Conservation (phyloP, 2,797 vertebrate genomes). For the Anguilla megastoma region DNA sequence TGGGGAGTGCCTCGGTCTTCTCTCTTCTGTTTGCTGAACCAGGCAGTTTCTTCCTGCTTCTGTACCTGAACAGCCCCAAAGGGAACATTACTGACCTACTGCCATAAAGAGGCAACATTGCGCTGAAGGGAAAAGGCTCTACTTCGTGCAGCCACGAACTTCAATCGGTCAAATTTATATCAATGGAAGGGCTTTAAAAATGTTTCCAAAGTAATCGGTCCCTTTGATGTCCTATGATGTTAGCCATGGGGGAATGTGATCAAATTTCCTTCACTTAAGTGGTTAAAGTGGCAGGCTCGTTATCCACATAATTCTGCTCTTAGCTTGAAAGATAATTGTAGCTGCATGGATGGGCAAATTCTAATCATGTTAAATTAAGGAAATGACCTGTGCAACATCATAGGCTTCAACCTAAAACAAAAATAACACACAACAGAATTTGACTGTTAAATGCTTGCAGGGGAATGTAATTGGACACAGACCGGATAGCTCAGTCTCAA, state of each 20-base stretch:
- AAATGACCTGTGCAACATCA: neutral
- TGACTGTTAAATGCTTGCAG: neutral
- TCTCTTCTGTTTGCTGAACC: constrained; percentile 22
- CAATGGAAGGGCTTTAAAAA: neutral
- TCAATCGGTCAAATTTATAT: neutral
- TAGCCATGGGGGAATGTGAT: neutral
- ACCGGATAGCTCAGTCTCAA: neutral
- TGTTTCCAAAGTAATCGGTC: neutral
- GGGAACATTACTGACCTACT: neutral
- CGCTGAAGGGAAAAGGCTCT: neutral
- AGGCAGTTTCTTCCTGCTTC: constrained; percentile 31
- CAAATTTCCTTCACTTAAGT: neutral
- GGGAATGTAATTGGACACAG: neutral
- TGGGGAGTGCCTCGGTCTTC: constrained; percentile 66
- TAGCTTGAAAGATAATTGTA: too few species aligned
- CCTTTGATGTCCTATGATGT: neutral
- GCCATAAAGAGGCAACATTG: neutral
- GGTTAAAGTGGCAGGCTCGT: neutral
- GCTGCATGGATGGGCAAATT: too few species aligned
- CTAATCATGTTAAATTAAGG: neutral
- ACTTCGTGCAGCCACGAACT: neutral
- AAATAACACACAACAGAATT: neutral
- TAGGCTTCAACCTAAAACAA: neutral
- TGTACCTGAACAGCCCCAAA: constrained; percentile 56
- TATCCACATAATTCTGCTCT: neutral